Conservation (phyloP, 2,888 invertebrate genomes). For the Blastobasis adustella region DNA sequence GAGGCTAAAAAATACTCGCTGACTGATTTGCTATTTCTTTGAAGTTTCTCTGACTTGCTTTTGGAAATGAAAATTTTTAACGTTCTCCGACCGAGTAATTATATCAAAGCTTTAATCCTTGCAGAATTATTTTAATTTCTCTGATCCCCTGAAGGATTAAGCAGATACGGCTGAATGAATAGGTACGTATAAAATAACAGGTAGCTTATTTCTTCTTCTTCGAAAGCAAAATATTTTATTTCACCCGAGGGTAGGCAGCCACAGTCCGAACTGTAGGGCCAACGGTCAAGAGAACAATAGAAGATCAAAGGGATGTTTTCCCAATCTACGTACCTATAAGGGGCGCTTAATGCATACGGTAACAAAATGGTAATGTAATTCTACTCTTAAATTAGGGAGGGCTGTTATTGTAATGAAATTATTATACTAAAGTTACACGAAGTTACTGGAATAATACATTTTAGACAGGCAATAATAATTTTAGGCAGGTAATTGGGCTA, state of each 20-base stretch:
- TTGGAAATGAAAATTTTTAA: too few relatives aligned
- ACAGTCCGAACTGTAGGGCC: slow-evolving; percentile 37
- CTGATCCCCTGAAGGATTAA: too few relatives aligned
- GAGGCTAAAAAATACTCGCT: neutral
- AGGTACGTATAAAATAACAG: neutral
- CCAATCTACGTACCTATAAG: slow-evolving; percentile 32
- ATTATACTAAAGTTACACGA: neutral
- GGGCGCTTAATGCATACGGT: slow-evolving; percentile 41
- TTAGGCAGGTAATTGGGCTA: too few relatives aligned
- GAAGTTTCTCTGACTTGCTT: too few relatives aligned
- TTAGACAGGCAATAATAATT: too few relatives aligned
- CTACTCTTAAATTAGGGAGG: slow-evolving; percentile 39
- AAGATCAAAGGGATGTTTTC: slow-evolving; percentile 56
- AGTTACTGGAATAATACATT: too few relatives aligned
- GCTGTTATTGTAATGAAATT: slow-evolving; percentile 6
- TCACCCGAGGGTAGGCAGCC: slow-evolving; percentile 35
- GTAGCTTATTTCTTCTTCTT: slow-evolving; percentile 15
- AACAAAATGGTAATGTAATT: slow-evolving; percentile 53
- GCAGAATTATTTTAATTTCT: too few relatives aligned
- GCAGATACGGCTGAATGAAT: too few relatives aligned
- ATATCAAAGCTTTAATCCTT: too few relatives aligned
- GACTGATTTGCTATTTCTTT: neutral
- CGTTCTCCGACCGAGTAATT: too few relatives aligned
- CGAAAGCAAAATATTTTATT: slow-evolving; percentile 33
- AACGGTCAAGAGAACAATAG: slow-evolving; percentile 56